Conservation (phyloP, 2,888 invertebrate species). For the Arctia plantaginis region DNA sequence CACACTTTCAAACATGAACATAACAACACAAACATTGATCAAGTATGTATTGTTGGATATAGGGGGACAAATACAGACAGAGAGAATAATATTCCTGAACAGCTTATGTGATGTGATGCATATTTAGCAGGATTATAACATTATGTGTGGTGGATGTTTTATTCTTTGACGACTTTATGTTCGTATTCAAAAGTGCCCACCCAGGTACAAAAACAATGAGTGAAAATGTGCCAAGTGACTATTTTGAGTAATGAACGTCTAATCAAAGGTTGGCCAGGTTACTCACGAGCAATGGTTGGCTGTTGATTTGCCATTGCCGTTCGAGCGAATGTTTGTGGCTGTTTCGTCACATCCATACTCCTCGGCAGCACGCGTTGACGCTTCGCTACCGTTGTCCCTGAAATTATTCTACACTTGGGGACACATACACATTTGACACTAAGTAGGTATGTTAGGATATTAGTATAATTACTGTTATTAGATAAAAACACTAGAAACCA, state of each 20-base stretch:
- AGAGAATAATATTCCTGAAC: neutral
- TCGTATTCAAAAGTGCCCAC: conserved; percentile 10
- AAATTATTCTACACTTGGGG: conserved; percentile 63
- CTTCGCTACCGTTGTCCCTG: conserved; percentile 85
- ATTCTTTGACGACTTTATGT: neutral
- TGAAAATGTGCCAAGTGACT: conserved; percentile 18
- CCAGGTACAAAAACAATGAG: conserved; percentile 4
- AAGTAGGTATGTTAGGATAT: conserved; percentile 4
- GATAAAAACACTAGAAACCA: neutral
- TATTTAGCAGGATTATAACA: neutral
- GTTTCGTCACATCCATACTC: conserved; percentile 72
- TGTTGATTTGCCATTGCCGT: conserved; percentile 75
- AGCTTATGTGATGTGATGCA: neutral
- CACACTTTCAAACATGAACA: conserved; percentile 20
- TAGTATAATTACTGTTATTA: conserved; percentile 22
- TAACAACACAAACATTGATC: neutral
- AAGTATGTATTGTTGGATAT: neutral
- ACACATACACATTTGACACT: conserved; percentile 36
- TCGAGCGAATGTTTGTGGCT: conserved; percentile 52
- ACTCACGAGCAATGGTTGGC: conserved; percentile 85
- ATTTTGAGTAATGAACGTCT: conserved; percentile 30
- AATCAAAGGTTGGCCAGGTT: conserved; percentile 51
- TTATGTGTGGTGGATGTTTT: neutral
- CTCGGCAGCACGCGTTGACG: conserved; percentile 80
- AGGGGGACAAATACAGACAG: neutral